phyloP scores from a whole-genome alignment of 2,888 invertebrate species.

The Lymantria monacha region DNA sequence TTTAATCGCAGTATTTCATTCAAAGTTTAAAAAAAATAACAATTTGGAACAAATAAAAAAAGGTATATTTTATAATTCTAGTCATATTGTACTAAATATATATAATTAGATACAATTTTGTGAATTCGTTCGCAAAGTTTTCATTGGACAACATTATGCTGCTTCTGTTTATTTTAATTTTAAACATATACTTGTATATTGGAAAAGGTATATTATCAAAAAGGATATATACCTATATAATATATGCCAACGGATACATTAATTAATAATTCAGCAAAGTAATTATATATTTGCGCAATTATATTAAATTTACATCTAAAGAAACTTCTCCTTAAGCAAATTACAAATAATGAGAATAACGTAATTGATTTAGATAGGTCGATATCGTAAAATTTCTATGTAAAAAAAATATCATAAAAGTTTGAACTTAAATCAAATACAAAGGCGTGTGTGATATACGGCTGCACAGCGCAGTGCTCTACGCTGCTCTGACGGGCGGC shows the following conservation, averaged over 20 bases:
- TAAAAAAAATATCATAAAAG: slow-evolving; percentile 30
- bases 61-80: too few species aligned
- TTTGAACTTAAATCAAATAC: slow-evolving; percentile 16
- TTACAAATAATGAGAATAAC: slow-evolving; percentile 2
- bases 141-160: too few species aligned
- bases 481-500: slow-evolving; percentile 73
- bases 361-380: neutral
- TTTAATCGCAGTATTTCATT: too few species aligned
- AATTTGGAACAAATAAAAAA: too few species aligned
- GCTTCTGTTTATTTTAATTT: too few species aligned
- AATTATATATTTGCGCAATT: neutral
- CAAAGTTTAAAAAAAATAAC: too few species aligned
- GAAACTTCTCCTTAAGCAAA: slow-evolving; percentile 1
- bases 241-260: neutral
- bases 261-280: neutral
- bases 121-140: too few species aligned
- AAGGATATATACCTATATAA: neutral
- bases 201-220: neutral
- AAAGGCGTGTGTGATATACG: slow-evolving; percentile 72
- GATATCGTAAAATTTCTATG: neutral
- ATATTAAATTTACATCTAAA: neutral
- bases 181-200: neutral
- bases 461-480: slow-evolving; percentile 56
- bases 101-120: too few species aligned
- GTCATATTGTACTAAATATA: too few species aligned